phyloP scores from a whole-genome alignment of 2,888 invertebrate genomes.

The Colostygia pectinataria region DNA sequence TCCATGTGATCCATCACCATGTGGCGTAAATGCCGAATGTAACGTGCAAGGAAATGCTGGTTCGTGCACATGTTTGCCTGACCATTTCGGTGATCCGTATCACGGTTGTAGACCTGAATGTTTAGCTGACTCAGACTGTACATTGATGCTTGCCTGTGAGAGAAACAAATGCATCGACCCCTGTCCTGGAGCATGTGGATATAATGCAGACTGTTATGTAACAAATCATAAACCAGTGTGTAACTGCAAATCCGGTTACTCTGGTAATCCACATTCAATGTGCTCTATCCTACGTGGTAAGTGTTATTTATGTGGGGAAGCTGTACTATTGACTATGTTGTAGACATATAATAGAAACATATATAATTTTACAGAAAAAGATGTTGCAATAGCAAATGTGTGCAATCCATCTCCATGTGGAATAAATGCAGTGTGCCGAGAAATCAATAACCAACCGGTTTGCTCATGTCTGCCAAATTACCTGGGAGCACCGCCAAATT shows the following conservation, averaged over 20 bases:
- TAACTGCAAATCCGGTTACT: slow-evolving; percentile 83
- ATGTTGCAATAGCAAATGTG: slow-evolving; percentile 73
- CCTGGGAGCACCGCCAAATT: slow-evolving; percentile 85
- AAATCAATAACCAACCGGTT: slow-evolving; percentile 86
- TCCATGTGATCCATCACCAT: slow-evolving; percentile 86
- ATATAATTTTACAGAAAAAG: slow-evolving; percentile 55
- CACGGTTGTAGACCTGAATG: slow-evolving; percentile 88
- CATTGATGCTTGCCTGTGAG: slow-evolving; percentile 84
- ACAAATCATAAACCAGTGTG: slow-evolving; percentile 86
- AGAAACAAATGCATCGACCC: slow-evolving; percentile 87
- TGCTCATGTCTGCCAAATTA: slow-evolving; percentile 88
- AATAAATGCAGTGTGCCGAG: slow-evolving; percentile 87
- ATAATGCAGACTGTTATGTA: slow-evolving; percentile 86
- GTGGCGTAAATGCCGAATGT: slow-evolving; percentile 89
- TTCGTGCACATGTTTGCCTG: slow-evolving; percentile 87
- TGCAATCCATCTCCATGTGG: slow-evolving; percentile 91
- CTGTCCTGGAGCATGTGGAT: slow-evolving; percentile 87
- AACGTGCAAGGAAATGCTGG: slow-evolving; percentile 88
- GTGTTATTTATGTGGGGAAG: slow-evolving; percentile 26
- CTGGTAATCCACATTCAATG: slow-evolving; percentile 86
- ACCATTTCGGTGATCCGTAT: slow-evolving; percentile 90
- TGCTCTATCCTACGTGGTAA: slow-evolving; percentile 67
- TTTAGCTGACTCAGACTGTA: slow-evolving; percentile 85
- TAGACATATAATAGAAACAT: neutral
- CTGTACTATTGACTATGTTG: neutral